Evolutionary conservation across 1,140 invertebrate species (phyloP).

Genomic region (Theocolax elegans): DNA sequence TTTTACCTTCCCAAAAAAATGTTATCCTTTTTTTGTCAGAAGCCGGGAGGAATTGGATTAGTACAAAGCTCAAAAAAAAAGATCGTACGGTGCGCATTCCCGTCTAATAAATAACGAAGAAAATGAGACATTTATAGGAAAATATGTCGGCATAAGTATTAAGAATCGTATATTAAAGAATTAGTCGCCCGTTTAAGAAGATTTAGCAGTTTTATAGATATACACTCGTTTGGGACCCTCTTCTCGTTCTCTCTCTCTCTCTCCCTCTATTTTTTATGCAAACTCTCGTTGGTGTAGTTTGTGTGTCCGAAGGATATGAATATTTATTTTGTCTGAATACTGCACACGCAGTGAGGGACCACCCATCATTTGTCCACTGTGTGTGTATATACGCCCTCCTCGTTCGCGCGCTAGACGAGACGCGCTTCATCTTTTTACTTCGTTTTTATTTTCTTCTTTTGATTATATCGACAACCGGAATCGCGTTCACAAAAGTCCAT

Average conservation of each 20-base stretch:
- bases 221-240: background rate
- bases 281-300: background rate
- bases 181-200: constrained; percentile 4
- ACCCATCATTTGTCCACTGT: constrained; percentile 23
- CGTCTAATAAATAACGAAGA: constrained; percentile 8
- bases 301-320: background rate
- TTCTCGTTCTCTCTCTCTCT: background rate
- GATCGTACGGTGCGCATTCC: too few species aligned
- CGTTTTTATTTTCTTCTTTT: too few species aligned
- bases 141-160: constrained; percentile 1
- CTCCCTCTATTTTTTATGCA: background rate
- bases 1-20: too few species aligned
- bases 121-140: constrained; percentile 20
- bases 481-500: background rate
- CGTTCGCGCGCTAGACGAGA: too few species aligned
- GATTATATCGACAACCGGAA: background rate
- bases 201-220: constrained; percentile 21
- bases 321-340: constrained; percentile 16
- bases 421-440: background rate
- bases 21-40: constrained; percentile 2
- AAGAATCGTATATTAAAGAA: constrained; percentile 18
- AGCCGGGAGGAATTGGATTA: constrained; percentile 5
- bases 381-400: background rate
- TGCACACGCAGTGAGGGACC: constrained; percentile 8
- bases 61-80: background rate